phyloP scores from a whole-genome alignment of 2,113 vertebrate species.

The Colius striatus region DNA sequence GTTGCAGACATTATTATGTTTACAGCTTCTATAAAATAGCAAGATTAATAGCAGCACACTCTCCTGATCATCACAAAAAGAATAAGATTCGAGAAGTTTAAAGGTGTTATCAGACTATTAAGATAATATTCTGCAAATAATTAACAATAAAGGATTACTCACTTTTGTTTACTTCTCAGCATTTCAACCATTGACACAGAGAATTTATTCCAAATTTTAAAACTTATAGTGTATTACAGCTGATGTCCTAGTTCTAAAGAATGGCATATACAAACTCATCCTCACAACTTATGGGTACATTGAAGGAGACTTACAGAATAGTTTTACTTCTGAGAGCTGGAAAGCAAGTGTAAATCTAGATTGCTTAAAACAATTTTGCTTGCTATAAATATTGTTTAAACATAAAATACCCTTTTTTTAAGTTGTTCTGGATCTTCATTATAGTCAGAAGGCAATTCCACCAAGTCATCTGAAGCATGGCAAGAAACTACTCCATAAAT shows the following conservation, averaged over 20 bases:
- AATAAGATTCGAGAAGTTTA: neutral
- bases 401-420: constrained; percentile 74
- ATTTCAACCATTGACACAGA: neutral
- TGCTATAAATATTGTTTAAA: neutral
- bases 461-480: constrained; percentile 48
- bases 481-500: constrained; percentile 31
- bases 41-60: neutral
- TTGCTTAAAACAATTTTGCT: neutral
- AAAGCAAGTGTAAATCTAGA: neutral
- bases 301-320: neutral
- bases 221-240: neutral
- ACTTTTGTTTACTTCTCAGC: neutral
- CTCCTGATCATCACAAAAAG: neutral
- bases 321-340: too few relatives aligned
- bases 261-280: neutral
- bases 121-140: neutral
- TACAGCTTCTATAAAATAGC: neutral
- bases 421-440: constrained; percentile 68
- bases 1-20: neutral
- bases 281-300: neutral
- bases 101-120: neutral
- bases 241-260: neutral
- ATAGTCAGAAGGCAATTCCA: constrained; percentile 48
- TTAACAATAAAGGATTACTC: neutral
- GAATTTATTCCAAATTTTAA: neutral